Percentiles rank a stretch among this genome's conserved stretches.
Evolutionary conservation across 2,797 vertebrate genomes (phyloP).

Genomic region (Lophius americanus): DNA sequence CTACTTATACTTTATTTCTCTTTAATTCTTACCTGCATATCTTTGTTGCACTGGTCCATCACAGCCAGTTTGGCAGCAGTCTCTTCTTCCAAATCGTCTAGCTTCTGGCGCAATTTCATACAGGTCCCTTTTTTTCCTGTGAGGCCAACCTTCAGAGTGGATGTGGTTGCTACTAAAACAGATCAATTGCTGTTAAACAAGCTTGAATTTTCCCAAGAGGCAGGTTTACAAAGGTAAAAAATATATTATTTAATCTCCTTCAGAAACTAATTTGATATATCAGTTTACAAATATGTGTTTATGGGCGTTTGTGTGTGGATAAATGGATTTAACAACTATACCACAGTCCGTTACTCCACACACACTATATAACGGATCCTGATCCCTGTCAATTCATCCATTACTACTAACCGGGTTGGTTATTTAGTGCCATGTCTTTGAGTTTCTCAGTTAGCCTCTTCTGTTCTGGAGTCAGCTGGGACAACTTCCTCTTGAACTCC

Average conservation of each 20-base stretch:
- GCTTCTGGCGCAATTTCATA: conserved; percentile 88
- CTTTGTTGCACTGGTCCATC: conserved; percentile 91
- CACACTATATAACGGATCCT: not conserved
- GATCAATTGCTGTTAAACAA: conserved; percentile 20
- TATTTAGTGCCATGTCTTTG: conserved; percentile 82
- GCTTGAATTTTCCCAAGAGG: not conserved
- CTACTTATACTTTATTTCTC: no score
- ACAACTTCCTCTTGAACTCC: conserved; percentile 93
- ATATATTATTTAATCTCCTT: not conserved
- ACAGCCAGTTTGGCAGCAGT: conserved; percentile 90
- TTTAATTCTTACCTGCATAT: conserved; percentile 85
- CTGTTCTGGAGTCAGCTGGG: conserved; percentile 90
- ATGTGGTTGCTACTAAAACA: conserved; percentile 78
- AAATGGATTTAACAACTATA: not conserved
- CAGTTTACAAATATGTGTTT: not conserved
- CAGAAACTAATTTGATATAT: not conserved
- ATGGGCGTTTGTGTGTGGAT: no score
- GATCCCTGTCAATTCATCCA: not conserved
- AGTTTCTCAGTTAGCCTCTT: conserved; percentile 89
- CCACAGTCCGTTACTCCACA: not conserved
- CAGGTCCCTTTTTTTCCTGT: conserved; percentile 88
- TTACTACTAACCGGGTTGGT: conserved; percentile 80
- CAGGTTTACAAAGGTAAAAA: no score
- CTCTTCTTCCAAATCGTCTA: conserved; percentile 91
- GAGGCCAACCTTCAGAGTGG: conserved; percentile 80